A percentile compares a stretch with the other conserved stretches of the same genome.
phyloP scores from a whole-genome alignment of 2,888 invertebrate genomes.

The Drosophila pseudotalamancana region DNA sequence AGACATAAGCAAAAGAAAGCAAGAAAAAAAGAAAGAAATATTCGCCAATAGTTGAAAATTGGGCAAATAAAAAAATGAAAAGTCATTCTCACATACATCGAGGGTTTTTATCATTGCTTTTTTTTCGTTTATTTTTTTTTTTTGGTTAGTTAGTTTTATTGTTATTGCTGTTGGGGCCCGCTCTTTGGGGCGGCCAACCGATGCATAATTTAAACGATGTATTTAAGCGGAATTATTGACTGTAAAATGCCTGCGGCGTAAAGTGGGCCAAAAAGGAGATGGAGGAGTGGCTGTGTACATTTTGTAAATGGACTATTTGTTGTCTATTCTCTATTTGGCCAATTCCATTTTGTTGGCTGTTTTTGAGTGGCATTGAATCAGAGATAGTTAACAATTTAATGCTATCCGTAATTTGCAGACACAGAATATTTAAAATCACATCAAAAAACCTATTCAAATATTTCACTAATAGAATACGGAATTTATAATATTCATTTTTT shows the following conservation, averaged over 20 bases:
- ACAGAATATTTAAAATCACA: background rate
- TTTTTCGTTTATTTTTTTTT: slow-evolving; percentile 41
- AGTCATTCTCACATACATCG: slow-evolving; percentile 51
- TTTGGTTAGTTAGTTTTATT: slow-evolving; percentile 51
- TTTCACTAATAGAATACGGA: background rate
- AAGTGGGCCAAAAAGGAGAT: background rate
- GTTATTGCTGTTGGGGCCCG: slow-evolving; percentile 16
- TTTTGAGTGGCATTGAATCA: slow-evolving; percentile 1
- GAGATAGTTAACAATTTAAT: background rate
- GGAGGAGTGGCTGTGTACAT: background rate
- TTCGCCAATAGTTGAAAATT: slow-evolving; percentile 33
- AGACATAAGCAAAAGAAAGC: slow-evolving; percentile 39
- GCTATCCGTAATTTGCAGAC: background rate
- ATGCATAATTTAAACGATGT: slow-evolving; percentile 71
- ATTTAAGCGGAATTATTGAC: slow-evolving; percentile 78
- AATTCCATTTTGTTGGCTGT: slow-evolving; percentile 4
- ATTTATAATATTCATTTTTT: no score
- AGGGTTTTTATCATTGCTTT: slow-evolving; percentile 23
- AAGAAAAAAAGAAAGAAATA: slow-evolving; percentile 18
- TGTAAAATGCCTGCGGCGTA: slow-evolving; percentile 44
- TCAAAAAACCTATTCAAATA: background rate
- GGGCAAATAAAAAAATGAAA: slow-evolving; percentile 55
- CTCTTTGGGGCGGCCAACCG: slow-evolving; percentile 27
- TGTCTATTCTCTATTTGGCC: background rate
- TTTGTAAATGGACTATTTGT: slow-evolving; percentile 8